Base-by-base conservation (phyloP, 2,797 vertebrate genomes). In the Girardinus metallicus region DNA sequence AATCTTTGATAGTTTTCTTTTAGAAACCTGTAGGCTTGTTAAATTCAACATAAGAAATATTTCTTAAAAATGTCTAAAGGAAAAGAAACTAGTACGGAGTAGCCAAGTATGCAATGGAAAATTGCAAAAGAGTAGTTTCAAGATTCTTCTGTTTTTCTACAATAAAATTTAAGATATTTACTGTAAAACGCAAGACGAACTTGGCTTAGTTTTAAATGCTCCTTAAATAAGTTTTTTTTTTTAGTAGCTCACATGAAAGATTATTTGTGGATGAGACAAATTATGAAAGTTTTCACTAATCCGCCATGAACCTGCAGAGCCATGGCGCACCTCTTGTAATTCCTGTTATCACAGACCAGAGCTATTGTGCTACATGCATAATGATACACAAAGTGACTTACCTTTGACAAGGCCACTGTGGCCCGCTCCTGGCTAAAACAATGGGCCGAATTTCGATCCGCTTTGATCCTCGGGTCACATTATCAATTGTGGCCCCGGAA, bases 401-500 rank as follows among this genome's bases (percentile, higher is more conserved):
- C 74, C 81, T 80, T 71, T 83, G 60, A 78, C 81, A 85, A 80
- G 62, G 29, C 73, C 55, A 66, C 84, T 66, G 74, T 77, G 73
- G 78, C 66, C 81, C 72, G 72, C 23, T 79, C 70, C 47, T 76
- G 57, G 75, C 68, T 68, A 60, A 87, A 90, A 88, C 85, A 86
- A 77, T 78, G 43, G 53, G 73, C 73, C 80, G 80, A 83, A 79
- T 79, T 82, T 83, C 43, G 36, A 85, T 84, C 78, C 74, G 78
- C 82, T 83, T 26, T 70, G 86, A 90, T 83, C 74, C 80, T 82
- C 78, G 80, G 68, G 15, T 86, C 80, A 77, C 80, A 70, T 79
- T 87, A 91, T 90, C 88, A 90, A 73, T 89, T 60, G 84, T 84
- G 85, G 81, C 71, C 68, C 84, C 80, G 84, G 85, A 90, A 90